A percentile compares a stretch with the other conserved stretches of the same genome.
These are phyloP conservation scores for Anguilla anguilla DNA, from an alignment of 2,797 vertebrate species.

Conservation along the genomic window DNA sequence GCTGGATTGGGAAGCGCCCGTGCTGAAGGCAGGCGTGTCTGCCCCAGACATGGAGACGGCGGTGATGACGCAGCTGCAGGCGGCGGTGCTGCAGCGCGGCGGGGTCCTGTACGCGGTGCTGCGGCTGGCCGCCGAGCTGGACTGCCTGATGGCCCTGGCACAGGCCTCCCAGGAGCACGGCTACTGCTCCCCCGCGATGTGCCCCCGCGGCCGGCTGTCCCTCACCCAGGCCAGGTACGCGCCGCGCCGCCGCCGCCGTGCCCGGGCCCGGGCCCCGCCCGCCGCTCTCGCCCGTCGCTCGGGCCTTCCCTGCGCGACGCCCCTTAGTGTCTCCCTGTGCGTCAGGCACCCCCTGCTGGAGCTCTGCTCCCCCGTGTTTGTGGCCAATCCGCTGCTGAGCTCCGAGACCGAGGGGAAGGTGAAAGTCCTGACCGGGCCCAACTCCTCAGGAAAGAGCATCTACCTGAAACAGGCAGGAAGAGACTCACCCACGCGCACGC, in stretches of 20 bases:
- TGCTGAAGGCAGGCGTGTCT: neutral
- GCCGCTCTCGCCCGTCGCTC: too few relatives aligned
- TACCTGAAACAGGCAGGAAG: constrained; percentile 88
- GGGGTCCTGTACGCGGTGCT: constrained; percentile 79
- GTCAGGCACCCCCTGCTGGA: constrained; percentile 90
- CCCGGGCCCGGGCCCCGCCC: neutral
- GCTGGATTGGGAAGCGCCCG: neutral
- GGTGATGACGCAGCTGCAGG: constrained; percentile 90
- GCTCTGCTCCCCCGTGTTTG: constrained; percentile 86
- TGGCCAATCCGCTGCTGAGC: constrained; percentile 85
- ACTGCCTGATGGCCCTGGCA: constrained; percentile 89
- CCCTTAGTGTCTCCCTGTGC: constrained; percentile 15
- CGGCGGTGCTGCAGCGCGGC: constrained; percentile 80
- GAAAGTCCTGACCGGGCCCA: constrained; percentile 92
- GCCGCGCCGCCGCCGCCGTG: neutral
- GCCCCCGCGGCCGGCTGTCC: constrained; percentile 67
- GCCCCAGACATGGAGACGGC: constrained; percentile 84
- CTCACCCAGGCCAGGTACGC: constrained; percentile 86
- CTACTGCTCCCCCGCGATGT: constrained; percentile 82
- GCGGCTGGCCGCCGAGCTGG: constrained; percentile 86
- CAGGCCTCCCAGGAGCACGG: constrained; percentile 84
- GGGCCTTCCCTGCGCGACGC: neutral
- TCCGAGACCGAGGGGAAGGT: constrained; percentile 77
- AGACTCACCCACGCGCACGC: neutral
- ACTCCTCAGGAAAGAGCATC: constrained; percentile 96